These are phyloP conservation scores for Syrphus vitripennis DNA, from an alignment of 2,888 invertebrate genomes.

Conservation along the genomic window DNA sequence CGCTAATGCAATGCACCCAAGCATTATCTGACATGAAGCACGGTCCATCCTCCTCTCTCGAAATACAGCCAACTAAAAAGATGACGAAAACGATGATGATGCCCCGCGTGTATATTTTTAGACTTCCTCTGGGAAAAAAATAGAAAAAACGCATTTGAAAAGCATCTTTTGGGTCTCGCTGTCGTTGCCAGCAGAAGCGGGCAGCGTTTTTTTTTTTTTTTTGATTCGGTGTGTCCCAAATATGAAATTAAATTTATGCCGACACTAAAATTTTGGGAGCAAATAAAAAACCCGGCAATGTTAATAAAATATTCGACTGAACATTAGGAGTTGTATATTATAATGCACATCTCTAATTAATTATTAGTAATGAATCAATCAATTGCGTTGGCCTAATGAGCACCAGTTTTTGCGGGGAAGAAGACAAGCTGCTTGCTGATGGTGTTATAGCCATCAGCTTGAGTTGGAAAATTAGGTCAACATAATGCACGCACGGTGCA, in stretches of 20 bases:
- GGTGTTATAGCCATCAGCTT: background rate
- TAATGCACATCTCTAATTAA: constrained; percentile 51
- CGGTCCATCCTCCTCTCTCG: constrained; percentile 4
- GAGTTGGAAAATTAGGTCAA: constrained; percentile 5
- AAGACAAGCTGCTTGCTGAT: background rate
- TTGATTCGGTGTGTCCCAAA: constrained; percentile 51
- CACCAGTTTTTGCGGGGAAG: background rate
- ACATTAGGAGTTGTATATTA: constrained; percentile 14
- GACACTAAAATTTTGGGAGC: constrained; percentile 58
- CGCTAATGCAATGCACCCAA: constrained; percentile 53
- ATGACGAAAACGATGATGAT: constrained; percentile 56
- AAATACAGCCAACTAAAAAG: constrained; percentile 41
- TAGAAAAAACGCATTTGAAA: constrained; percentile 23
- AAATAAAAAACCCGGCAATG: constrained; percentile 48
- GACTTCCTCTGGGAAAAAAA: constrained; percentile 56
- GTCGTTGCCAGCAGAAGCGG: background rate
- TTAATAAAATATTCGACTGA: constrained; percentile 52
- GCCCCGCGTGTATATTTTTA: constrained; percentile 44
- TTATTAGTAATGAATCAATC: constrained; percentile 70
- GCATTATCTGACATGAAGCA: constrained; percentile 33
- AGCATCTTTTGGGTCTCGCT: constrained; percentile 22
- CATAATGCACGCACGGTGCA: constrained; percentile 20
- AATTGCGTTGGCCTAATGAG: constrained; percentile 64
- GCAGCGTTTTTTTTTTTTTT: background rate
- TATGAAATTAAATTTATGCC: constrained; percentile 67